Percentiles rank a stretch among this genome's conserved stretches.
Conservation (phyloP, 53 echinoderm and acorn worm species). For the Zoroaster sp. region DNA sequence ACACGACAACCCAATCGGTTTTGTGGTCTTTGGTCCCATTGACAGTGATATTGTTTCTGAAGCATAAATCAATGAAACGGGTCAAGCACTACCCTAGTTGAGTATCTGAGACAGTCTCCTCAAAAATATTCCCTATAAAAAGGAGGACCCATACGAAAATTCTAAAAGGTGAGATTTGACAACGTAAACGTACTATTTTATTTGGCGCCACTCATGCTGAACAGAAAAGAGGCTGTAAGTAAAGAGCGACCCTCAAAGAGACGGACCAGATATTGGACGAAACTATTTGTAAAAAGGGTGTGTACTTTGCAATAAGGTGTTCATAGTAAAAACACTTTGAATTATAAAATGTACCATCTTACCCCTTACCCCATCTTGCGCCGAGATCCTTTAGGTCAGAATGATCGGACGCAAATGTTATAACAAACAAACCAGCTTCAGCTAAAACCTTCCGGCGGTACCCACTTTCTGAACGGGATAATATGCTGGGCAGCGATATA, state of each 20-base stretch:
- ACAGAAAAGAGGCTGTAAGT: not conserved
- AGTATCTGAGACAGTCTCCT: not conserved
- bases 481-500: too few species aligned
- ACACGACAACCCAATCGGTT: not conserved
- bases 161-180: not conserved
- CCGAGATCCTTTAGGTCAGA: too few species aligned
- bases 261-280: not conserved
- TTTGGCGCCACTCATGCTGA: not conserved
- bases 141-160: not conserved
- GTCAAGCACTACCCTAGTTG: not conserved
- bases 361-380: not conserved
- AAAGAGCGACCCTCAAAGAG: not conserved
- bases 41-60: not conserved
- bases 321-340: not conserved
- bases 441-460: too few species aligned
- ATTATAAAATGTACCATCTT: not conserved
- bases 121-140: not conserved
- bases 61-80: not conserved
- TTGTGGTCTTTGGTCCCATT: not conserved
- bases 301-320: not conserved
- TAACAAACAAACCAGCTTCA: too few species aligned
- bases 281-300: not conserved
- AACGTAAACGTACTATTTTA: not conserved
- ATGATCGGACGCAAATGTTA: too few species aligned
- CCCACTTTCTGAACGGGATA: too few species aligned